Evolutionary conservation across 2,113 vertebrate species (phyloP).

Genomic region (Cygnus atratus): DNA sequence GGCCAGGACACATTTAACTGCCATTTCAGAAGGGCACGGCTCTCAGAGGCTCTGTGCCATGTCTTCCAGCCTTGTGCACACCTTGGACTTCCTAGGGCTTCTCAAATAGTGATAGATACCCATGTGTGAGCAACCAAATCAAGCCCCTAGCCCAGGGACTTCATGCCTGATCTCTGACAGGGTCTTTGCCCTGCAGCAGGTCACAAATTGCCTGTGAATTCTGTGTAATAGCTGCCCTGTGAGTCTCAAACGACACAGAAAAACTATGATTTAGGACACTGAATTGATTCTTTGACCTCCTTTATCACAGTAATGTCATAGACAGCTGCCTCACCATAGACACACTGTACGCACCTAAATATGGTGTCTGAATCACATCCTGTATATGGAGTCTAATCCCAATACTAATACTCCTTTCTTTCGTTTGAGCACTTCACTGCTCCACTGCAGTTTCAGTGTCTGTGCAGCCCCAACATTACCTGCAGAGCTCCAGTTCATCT

Average conservation of each 20-base stretch:
- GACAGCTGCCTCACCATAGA: neutral
- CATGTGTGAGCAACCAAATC: neutral
- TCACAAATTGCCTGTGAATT: neutral
- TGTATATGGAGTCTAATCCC: neutral
- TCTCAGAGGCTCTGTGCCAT: neutral
- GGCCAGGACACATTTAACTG: neutral
- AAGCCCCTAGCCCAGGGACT: neutral
- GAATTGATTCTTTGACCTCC: neutral
- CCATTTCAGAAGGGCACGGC: neutral
- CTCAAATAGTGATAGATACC: neutral
- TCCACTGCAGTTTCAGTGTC: neutral
- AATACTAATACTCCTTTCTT: neutral
- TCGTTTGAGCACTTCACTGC: neutral
- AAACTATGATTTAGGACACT: neutral
- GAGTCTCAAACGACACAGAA: neutral
- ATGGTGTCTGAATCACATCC: neutral
- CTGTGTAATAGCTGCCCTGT: neutral
- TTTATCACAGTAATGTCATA: neutral
- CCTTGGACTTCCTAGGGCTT: neutral
- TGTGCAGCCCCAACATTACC: neutral
- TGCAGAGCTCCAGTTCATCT: neutral
- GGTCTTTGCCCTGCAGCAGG: neutral
- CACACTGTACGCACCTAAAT: neutral
- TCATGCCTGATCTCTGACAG: neutral
- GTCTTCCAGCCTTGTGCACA: neutral